phyloP scores from a whole-genome alignment of 2,888 invertebrate genomes.

The Cephus rjabovi region DNA sequence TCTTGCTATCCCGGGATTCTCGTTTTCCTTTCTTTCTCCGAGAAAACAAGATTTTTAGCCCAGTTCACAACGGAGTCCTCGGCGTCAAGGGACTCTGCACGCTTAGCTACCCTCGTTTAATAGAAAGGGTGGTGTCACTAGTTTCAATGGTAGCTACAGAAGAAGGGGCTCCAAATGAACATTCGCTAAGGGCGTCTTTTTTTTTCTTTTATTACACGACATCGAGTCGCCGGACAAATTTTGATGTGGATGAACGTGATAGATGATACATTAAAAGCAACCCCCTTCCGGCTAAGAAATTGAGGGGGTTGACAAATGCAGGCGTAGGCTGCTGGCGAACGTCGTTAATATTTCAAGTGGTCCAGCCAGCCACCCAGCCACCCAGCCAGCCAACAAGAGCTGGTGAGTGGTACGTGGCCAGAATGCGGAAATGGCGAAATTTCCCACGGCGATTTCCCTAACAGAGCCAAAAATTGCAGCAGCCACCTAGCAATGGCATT shows the following conservation, averaged over 20 bases:
- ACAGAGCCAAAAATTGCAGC: neutral
- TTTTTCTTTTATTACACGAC: no score
- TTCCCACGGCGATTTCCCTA: neutral
- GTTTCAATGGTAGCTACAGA: no score
- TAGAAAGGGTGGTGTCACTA: no score
- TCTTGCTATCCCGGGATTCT: no score
- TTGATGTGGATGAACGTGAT: neutral
- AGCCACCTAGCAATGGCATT: neutral
- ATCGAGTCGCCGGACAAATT: no score
- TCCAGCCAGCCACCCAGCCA: neutral
- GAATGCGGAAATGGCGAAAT: slow-evolving; percentile 7
- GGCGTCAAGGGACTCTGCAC: no score
- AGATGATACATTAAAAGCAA: neutral
- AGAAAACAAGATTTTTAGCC: no score
- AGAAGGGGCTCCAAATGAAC: no score
- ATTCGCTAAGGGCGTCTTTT: no score
- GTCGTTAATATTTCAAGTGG: slow-evolving; percentile 19
- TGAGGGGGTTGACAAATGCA: slow-evolving; percentile 15
- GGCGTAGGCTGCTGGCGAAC: neutral
- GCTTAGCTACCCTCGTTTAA: no score
- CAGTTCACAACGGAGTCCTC: no score
- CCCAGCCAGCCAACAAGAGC: neutral
- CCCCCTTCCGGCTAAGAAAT: slow-evolving; percentile 9
- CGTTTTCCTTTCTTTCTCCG: no score
- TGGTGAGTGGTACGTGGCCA: slow-evolving; percentile 9